Conservation (phyloP, 53 echinoderm and acorn worm species). For the Hippasteria phrygiana region DNA sequence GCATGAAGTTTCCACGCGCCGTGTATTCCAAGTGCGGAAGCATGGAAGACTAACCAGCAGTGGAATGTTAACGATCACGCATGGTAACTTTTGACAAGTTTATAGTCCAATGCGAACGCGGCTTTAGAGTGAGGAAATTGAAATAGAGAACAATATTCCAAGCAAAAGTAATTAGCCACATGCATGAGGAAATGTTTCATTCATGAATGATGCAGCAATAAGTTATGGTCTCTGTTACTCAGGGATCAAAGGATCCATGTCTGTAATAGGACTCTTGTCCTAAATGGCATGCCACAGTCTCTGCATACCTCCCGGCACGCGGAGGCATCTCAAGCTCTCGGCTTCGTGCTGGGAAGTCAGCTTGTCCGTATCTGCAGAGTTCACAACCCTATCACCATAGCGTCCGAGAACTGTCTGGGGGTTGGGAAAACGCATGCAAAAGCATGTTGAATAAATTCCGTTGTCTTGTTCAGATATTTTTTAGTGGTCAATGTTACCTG, state of each 20-base stretch:
- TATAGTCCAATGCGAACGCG: too few relatives aligned
- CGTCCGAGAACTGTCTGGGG: conserved; percentile 1
- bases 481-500: neutral
- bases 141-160: too few relatives aligned
- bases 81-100: too few relatives aligned
- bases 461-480: neutral
- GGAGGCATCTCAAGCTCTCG: neutral
- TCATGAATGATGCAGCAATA: too few relatives aligned
- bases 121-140: too few relatives aligned
- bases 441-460: neutral
- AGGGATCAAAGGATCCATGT: neutral
- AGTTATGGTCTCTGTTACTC: too few relatives aligned
- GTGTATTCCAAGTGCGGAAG: too few relatives aligned
- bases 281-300: conserved; percentile 22
- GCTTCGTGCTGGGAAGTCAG: neutral
- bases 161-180: too few relatives aligned
- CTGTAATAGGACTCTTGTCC: conserved; percentile 6
- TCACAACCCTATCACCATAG: neutral
- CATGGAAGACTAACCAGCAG: too few relatives aligned
- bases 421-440: neutral
- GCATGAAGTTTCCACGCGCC: too few relatives aligned
- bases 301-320: neutral
- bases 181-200: neutral
- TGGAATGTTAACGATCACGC: too few relatives aligned
- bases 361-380: neutral